Conservation (phyloP, 2,797 vertebrate species). For the Amazona finschi region DNA sequence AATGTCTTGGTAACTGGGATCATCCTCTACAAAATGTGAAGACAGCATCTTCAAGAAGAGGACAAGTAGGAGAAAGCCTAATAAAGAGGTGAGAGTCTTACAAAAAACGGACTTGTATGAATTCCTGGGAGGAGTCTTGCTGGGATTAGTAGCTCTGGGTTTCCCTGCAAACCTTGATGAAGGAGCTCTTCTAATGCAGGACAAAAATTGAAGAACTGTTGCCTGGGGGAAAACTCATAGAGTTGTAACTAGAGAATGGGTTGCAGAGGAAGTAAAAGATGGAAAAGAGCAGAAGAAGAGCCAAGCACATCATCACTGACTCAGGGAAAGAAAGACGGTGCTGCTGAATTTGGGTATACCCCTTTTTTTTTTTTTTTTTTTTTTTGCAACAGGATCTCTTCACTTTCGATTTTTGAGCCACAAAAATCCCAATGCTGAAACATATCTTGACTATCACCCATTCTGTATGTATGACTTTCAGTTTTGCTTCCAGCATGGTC, state of each 20-base stretch:
- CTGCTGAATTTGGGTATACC: background rate
- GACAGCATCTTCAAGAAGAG: background rate
- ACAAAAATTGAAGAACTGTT: background rate
- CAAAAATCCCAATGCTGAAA: accelerated
- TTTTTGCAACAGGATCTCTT: background rate
- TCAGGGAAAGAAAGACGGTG: background rate
- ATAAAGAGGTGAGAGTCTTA: background rate
- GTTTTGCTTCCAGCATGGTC: background rate
- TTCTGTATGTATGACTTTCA: background rate
- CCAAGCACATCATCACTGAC: background rate
- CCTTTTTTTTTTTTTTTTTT: background rate
- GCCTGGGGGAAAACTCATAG: background rate
- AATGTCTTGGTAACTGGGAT: background rate
- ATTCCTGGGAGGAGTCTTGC: background rate
- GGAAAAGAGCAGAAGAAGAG: background rate
- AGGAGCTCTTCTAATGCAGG: background rate
- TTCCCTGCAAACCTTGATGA: background rate
- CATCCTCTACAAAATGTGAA: background rate
- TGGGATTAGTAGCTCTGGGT: background rate
- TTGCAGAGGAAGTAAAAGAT: background rate
- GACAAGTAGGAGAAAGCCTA: background rate
- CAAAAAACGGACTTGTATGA: background rate
- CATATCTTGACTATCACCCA: background rate
- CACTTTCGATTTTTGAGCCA: background rate
- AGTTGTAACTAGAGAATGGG: background rate